Evolutionary conservation across 2,113 vertebrate species (phyloP).

Genomic region (Variabilichromis moorii): DNA sequence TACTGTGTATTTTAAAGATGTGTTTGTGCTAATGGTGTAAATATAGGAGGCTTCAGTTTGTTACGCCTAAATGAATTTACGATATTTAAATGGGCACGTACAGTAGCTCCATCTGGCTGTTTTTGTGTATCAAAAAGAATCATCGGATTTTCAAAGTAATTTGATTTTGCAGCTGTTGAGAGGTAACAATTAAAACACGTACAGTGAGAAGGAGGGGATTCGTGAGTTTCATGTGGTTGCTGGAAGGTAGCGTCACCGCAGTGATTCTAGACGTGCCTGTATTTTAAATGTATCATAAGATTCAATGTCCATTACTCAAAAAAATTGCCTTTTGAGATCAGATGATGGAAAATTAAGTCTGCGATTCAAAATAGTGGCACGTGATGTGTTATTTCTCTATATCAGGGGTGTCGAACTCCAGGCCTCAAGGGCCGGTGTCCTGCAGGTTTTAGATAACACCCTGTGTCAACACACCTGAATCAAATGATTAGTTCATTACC

Average conservation of each 20-base stretch:
- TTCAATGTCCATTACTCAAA: neutral
- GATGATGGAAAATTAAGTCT: neutral
- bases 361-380: neutral
- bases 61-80: neutral
- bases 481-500: neutral
- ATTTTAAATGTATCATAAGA: neutral
- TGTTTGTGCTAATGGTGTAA: neutral
- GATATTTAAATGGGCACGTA: neutral
- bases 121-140: neutral
- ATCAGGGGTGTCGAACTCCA: neutral
- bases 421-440: neutral
- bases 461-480: neutral
- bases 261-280: neutral
- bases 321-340: neutral
- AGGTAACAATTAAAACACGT: neutral
- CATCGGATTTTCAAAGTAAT: neutral
- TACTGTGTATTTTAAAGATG: neutral
- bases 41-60: neutral
- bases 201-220: neutral
- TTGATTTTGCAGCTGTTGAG: neutral
- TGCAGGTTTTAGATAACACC: neutral
- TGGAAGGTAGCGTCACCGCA: neutral
- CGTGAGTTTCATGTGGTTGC: neutral
- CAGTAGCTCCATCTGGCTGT: neutral
- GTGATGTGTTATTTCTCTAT: neutral